Base-by-base conservation (phyloP, 1,140 invertebrate genomes). In the Aphidius ervi region DNA sequence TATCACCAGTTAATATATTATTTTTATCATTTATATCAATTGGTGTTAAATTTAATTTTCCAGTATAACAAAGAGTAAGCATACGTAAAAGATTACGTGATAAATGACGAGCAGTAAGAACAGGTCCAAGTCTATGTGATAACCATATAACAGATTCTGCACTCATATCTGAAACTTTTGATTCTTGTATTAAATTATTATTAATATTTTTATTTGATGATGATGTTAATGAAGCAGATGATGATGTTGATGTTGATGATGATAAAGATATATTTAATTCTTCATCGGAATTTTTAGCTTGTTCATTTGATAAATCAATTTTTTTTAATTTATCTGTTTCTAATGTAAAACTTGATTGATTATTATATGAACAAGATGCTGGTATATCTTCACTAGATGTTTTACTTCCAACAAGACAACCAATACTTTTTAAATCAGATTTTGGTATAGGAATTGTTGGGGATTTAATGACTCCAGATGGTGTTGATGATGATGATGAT, bases 41-140 rank as follows among this genome's bases (percentile, higher is more conserved):
- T 3, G 82, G 72, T 46, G 82, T 71, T 16, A 94, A 79, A 76
- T 93, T 93, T 63, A 94, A 90, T 68, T 87, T 85, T 0, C 92
- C 92, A 31, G 93, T 86, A 73, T 97, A 99, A 76, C 96, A 98
- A 0, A 98, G 77, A 0, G 93, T 92, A 9, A 98, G 77, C 90
- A 98, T 97, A 66, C 95, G 86, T 5, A 99, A 79, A 45, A 99
- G 81, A 82, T 98, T 98, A 46, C 92, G 83, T 0, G 95, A 93
- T 31, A 98, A 82, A 81, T 93, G 90, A 65, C 90, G 87, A 10
- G 95, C 92, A 4, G 94, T 95, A 6, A 99, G 82, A 37, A 98
- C 92, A 0, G 96, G 96, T 0, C 97, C 97, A n/a, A 98, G 78
- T 65, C 94, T 85, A 79, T 97, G 92, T 1, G 93, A 88, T 23